A percentile compares a stretch with the other conserved stretches of the same genome.
Conservation (phyloP, 2,888 invertebrate species). For the Palloptera scutellata region DNA sequence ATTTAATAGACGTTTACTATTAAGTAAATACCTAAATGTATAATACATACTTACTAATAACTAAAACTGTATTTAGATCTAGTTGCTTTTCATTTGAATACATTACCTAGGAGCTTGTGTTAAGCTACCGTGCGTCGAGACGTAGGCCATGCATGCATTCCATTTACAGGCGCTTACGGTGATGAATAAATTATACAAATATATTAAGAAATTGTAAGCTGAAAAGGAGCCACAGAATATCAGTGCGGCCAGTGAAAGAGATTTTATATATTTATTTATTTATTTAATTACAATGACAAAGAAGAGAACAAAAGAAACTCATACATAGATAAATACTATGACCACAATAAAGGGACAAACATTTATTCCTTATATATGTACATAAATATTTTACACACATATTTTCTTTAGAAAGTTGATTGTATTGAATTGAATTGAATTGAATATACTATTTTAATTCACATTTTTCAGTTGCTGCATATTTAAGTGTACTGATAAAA, state of each 20-base stretch:
- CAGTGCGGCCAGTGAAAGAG: background rate
- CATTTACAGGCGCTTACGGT: constrained; percentile 35
- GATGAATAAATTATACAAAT: constrained; percentile 7
- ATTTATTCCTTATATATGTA: background rate
- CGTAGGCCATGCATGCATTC: constrained; percentile 62
- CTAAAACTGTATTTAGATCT: too few relatives aligned
- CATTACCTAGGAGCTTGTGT: constrained; percentile 63
- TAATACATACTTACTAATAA: too few relatives aligned
- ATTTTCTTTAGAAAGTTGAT: constrained; percentile 1
- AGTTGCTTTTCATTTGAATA: constrained; percentile 4
- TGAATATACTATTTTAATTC: constrained; percentile 1
- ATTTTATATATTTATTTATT: too few relatives aligned
- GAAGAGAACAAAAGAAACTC: constrained; percentile 6
- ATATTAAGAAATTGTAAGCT: background rate
- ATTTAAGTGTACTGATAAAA: too few relatives aligned
- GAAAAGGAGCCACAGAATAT: background rate
- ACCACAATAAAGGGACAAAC: background rate
- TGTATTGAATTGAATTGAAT: constrained; percentile 13
- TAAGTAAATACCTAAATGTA: too few relatives aligned
- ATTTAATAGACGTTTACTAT: too few relatives aligned
- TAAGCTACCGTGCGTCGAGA: constrained; percentile 64
- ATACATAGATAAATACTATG: constrained; percentile 11
- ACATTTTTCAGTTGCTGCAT: background rate
- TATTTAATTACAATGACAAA: background rate
- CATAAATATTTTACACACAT: constrained; percentile 2